Evolutionary conservation across 2,888 invertebrate species (phyloP).

Genomic region (Pyrocoelia pectoralis): DNA sequence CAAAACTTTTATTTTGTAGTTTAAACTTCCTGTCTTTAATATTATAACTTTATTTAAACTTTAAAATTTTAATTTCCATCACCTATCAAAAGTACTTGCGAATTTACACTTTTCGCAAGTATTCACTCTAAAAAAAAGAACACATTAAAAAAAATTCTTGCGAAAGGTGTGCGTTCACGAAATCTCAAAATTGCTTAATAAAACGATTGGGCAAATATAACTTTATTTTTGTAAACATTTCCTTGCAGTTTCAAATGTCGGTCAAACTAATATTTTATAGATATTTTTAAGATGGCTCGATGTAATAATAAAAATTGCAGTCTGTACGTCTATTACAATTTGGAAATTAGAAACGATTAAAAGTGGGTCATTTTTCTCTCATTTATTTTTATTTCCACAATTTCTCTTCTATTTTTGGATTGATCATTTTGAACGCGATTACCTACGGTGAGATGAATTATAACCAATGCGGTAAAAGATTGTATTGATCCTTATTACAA

Average conservation of each 20-base stretch:
- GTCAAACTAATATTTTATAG: slow-evolving; percentile 7
- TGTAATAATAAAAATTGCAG: no score
- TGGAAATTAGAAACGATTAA: background rate
- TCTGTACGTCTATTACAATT: background rate
- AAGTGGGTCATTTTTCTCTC: slow-evolving; percentile 8
- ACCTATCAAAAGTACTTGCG: background rate
- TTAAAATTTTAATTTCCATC: background rate
- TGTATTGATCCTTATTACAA: background rate
- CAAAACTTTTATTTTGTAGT: slow-evolving; percentile 22
- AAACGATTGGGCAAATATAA: slow-evolving; percentile 14
- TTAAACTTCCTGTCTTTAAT: slow-evolving; percentile 28
- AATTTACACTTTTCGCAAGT: background rate
- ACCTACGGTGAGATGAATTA: background rate
- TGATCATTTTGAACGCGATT: background rate
- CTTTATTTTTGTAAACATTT: slow-evolving; percentile 9
- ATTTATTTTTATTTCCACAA: background rate
- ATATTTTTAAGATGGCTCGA: background rate
- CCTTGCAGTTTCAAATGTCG: slow-evolving; percentile 14
- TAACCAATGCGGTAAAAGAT: background rate
- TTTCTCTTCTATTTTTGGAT: slow-evolving; percentile 9
- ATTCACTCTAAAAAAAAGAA: slow-evolving; percentile 14
- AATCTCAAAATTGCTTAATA: slow-evolving; percentile 17
- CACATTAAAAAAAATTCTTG: slow-evolving; percentile 8
- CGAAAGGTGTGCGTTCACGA: slow-evolving; percentile 22
- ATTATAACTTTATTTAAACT: no score